phyloP scores from a whole-genome alignment of 1,140 invertebrate species.

The Drosophila ambigua region DNA sequence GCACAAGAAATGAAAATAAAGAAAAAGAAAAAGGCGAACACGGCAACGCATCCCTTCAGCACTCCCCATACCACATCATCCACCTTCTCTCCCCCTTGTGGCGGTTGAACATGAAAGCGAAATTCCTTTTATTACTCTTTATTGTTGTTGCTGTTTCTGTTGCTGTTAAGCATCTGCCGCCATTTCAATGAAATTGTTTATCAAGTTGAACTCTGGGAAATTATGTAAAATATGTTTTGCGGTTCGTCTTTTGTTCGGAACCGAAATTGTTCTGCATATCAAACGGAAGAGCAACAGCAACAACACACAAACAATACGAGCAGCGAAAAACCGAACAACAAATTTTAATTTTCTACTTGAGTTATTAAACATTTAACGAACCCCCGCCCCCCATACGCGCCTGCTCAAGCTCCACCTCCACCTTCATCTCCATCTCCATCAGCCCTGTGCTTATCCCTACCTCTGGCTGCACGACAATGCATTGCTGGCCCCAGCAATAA shows the following conservation, averaged over 20 bases:
- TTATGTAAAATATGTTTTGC: slow-evolving; percentile 79
- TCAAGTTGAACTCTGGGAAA: slow-evolving; percentile 72
- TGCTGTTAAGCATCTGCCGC: slow-evolving; percentile 57
- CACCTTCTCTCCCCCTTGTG: slow-evolving; percentile 23
- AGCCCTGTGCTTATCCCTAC: not conserved
- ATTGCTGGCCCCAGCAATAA: slow-evolving; percentile 25
- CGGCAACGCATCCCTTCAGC: slow-evolving; percentile 13
- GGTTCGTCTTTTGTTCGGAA: slow-evolving; percentile 36
- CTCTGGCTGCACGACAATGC: not conserved
- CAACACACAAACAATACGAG: too few species aligned
- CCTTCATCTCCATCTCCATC: not conserved
- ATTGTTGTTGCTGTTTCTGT: slow-evolving; percentile 37
- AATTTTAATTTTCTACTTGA: slow-evolving; percentile 70
- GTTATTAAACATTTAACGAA: slow-evolving; percentile 63
- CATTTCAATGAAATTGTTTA: slow-evolving; percentile 77
- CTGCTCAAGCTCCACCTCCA: not conserved
- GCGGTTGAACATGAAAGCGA: slow-evolving; percentile 69
- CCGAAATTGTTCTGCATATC: slow-evolving; percentile 22
- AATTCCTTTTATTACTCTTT: slow-evolving; percentile 77
- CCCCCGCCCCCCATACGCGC: too few species aligned
- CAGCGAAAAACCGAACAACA: slow-evolving; percentile 12
- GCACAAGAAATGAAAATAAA: slow-evolving; percentile 26
- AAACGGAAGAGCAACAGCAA: slow-evolving; percentile 14
- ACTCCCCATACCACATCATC: not conserved
- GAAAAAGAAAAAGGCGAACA: slow-evolving; percentile 56